Evolutionary conservation across 2,113 vertebrate species (phyloP).

Genomic region (Coracopsis vasa): DNA sequence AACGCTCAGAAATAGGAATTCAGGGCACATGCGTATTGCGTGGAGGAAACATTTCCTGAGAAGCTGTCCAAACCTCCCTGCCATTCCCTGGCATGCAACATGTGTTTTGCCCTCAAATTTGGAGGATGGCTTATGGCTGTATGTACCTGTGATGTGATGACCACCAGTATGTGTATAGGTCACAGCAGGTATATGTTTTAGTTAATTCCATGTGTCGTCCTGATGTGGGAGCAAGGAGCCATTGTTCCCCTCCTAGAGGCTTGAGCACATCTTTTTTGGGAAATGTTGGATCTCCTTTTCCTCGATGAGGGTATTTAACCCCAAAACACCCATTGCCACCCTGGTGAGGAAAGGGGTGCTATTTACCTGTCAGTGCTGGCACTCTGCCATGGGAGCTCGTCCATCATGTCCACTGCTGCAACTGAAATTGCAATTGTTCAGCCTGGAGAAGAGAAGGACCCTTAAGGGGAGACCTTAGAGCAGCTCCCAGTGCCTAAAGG

Average conservation of each 20-base stretch:
- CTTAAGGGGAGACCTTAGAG: not conserved
- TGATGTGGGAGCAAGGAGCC: not conserved
- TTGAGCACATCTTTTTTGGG: not conserved
- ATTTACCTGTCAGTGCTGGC: no score
- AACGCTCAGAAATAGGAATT: not conserved
- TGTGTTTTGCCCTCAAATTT: accelerated
- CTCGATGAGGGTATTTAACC: not conserved
- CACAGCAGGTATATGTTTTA: accelerated
- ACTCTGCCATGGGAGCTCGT: accelerated
- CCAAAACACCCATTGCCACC: not conserved
- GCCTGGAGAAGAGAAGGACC: not conserved
- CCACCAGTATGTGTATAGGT: accelerated
- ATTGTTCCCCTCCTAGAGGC: not conserved
- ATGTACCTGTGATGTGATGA: accelerated
- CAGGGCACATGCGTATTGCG: accelerated
- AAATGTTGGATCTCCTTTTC: not conserved
- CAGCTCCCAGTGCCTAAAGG: not conserved
- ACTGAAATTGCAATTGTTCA: not conserved
- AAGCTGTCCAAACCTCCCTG: not conserved
- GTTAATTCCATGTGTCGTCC: not conserved
- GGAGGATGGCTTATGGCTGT: not conserved
- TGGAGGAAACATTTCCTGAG: not conserved
- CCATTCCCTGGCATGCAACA: no score
- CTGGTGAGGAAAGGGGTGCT: not conserved
- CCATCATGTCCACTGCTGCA: accelerated